Percentiles rank a stretch among this genome's conserved stretches.
Conservation (phyloP, 2,113 vertebrate species). For the Callionymus lyra region DNA sequence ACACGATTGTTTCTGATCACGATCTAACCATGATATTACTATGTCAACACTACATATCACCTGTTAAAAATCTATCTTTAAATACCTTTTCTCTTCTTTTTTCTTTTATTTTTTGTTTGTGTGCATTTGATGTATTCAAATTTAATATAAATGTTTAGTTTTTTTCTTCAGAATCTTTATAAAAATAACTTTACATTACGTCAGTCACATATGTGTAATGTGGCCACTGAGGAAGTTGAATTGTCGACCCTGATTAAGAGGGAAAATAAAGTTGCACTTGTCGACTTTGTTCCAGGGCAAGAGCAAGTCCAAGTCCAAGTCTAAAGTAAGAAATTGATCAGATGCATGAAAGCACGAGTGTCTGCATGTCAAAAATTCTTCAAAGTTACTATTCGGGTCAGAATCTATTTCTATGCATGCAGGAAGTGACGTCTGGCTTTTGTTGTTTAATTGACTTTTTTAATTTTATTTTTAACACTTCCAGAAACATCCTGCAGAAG, state of each 20-base stretch:
- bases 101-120: not conserved
- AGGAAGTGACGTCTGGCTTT: no score
- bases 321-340: conserved; percentile 60
- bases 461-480: not conserved
- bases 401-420: not conserved
- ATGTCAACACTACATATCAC: no score
- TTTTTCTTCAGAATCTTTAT: not conserved
- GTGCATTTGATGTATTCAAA: not conserved
- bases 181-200: not conserved
- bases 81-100: not conserved
- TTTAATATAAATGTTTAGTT: not conserved
- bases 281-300: conserved; percentile 62
- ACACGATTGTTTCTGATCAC: no score
- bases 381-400: not conserved
- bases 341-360: conserved; percentile 28
- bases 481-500: conserved; percentile 53
- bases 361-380: not conserved
- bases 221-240: not conserved
- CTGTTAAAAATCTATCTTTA: no score
- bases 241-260: no score
- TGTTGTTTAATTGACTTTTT: not conserved
- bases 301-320: conserved; percentile 64
- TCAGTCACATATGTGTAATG: conserved; percentile 1
- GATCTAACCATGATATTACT: no score
- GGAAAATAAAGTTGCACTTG: conserved; percentile 24